A percentile compares a stretch with the other conserved stretches of the same genome.
phyloP scores from a whole-genome alignment of 2,888 invertebrate genomes.

The Bembecia ichneumoniformis region DNA sequence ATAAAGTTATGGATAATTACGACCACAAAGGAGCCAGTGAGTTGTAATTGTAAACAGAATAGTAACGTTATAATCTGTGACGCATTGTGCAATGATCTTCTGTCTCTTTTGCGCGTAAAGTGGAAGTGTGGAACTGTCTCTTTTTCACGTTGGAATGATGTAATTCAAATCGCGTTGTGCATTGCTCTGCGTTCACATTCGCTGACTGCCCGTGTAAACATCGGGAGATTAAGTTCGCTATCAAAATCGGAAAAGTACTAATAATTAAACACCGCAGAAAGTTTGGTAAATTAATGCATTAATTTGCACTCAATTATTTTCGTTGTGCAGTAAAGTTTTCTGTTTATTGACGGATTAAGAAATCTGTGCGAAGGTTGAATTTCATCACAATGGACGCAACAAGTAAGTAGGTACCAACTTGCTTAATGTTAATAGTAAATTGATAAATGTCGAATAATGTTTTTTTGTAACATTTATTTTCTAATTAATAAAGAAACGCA shows the following conservation, averaged over 20 bases:
- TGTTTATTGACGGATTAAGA: conserved; percentile 19
- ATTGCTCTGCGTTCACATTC: conserved; percentile 51
- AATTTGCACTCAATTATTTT: neutral
- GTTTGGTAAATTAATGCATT: too few relatives aligned
- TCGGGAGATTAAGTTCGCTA: conserved; percentile 27
- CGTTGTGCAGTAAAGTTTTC: conserved; percentile 6
- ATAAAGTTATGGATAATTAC: too few relatives aligned
- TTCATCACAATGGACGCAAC: conserved; percentile 66
- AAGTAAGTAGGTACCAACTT: conserved; percentile 32
- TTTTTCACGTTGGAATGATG: conserved; percentile 36
- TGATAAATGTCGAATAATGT: too few relatives aligned
- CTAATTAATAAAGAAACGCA: too few relatives aligned
- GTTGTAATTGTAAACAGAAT: conserved; percentile 31
- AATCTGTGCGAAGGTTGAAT: conserved; percentile 51
- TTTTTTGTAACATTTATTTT: too few relatives aligned
- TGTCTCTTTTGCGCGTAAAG: conserved; percentile 14
- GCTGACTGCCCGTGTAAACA: conserved; percentile 45
- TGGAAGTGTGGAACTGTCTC: conserved; percentile 1
- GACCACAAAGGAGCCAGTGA: too few relatives aligned
- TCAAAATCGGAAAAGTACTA: too few relatives aligned
- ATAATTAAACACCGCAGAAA: too few relatives aligned
- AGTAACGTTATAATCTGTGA: conserved; percentile 23
- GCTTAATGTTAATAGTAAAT: too few relatives aligned
- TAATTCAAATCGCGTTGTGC: conserved; percentile 13
- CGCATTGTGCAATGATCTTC: conserved; percentile 19